A percentile compares a stretch with the other conserved stretches of the same genome.
These are phyloP conservation scores for Apomyelois bistriatella DNA, from an alignment of 2,888 invertebrate genomes.

Conservation along the genomic window DNA sequence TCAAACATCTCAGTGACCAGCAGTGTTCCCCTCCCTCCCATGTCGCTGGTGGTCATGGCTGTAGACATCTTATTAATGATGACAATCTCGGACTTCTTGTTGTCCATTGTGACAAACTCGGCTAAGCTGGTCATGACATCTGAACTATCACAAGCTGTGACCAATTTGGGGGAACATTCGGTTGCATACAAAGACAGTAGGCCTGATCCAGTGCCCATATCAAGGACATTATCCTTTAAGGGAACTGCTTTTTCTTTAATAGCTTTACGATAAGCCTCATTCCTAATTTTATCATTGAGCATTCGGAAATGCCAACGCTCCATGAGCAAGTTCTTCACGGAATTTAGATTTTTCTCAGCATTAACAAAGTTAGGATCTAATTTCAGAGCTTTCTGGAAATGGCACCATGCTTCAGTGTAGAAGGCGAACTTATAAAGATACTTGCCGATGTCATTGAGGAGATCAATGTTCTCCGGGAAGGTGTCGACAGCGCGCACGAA, in stretches of 20 bases:
- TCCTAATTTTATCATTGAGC: conserved; percentile 87
- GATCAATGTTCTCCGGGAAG: conserved; percentile 47
- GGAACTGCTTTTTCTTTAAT: conserved; percentile 76
- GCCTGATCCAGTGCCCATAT: conserved; percentile 89
- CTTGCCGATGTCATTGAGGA: conserved; percentile 60
- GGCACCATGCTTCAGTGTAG: conserved; percentile 76
- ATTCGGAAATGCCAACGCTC: conserved; percentile 91
- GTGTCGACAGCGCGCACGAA: conserved; percentile 42
- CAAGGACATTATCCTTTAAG: conserved; percentile 78
- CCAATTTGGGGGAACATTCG: conserved; percentile 71
- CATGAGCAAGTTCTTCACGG: conserved; percentile 83
- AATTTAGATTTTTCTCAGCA: conserved; percentile 84
- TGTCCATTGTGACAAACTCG: conserved; percentile 54
- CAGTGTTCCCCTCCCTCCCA: conserved; percentile 80
- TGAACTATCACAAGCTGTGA: conserved; percentile 85
- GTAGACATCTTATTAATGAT: conserved; percentile 82
- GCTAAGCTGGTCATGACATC: conserved; percentile 82
- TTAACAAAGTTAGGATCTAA: conserved; percentile 73
- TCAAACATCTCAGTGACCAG: conserved; percentile 90
- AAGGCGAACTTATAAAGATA: conserved; percentile 75
- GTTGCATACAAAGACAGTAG: conserved; percentile 84
- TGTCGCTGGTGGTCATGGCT: conserved; percentile 68
- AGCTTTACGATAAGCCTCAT: conserved; percentile 83
- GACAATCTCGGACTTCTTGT: conserved; percentile 71
- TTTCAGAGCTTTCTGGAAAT: conserved; percentile 76